phyloP scores from a whole-genome alignment of 1,140 invertebrate species.

The Batillaria attramentaria region DNA sequence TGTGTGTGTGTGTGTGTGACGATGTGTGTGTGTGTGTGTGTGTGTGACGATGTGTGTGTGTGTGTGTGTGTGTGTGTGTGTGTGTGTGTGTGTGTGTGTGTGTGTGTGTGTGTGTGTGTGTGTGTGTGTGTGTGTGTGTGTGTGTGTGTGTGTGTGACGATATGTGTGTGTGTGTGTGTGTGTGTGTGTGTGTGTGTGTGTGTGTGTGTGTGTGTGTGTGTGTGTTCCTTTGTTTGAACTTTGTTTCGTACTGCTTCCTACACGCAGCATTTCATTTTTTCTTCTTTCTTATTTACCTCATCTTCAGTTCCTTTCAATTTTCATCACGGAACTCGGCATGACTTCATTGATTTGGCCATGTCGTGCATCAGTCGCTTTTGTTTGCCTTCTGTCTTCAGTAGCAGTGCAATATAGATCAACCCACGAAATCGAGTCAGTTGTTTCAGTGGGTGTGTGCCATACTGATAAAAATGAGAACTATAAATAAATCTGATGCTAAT shows the following conservation, averaged over 20 bases:
- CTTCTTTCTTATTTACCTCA: neutral
- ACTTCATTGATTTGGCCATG: neutral
- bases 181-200: constrained; percentile 14
- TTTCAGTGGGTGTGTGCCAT: too few species aligned
- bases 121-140: constrained; percentile 13
- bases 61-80: constrained; percentile 10
- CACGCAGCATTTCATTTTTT: neutral
- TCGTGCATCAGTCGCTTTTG: too few species aligned
- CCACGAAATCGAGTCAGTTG: too few species aligned
- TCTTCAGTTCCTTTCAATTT: neutral
- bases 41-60: neutral
- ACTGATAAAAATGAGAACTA: too few species aligned
- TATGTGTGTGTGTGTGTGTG: constrained; percentile 19
- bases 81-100: constrained; percentile 9
- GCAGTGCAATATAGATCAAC: too few species aligned
- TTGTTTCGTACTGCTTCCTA: neutral
- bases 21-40: constrained; percentile 6
- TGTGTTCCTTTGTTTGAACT: neutral
- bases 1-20: neutral
- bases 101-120: constrained; percentile 22
- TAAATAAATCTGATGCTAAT: too few species aligned
- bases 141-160: neutral
- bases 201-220: neutral
- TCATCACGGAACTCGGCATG: neutral
- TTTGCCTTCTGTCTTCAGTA: too few species aligned